These are phyloP conservation scores for Cotesia typhae DNA, from an alignment of 1,140 invertebrate genomes.

Conservation along the genomic window DNA sequence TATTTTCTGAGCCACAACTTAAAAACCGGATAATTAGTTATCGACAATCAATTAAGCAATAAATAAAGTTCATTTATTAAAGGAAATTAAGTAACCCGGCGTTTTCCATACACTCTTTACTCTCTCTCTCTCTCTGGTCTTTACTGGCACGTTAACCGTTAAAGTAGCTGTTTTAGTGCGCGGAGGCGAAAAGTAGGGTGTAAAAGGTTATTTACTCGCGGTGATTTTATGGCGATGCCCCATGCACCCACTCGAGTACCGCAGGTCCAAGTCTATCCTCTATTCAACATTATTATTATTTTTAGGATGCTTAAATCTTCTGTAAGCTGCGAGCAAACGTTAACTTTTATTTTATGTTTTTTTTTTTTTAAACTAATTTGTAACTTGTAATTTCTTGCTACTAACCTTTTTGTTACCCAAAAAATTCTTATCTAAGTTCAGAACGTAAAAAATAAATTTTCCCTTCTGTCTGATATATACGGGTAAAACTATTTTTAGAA, in stretches of 20 bases:
- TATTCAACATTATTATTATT: neutral
- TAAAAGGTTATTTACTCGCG: slow-evolving; percentile 38
- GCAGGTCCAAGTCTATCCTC: slow-evolving; percentile 14
- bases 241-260: slow-evolving; percentile 11
- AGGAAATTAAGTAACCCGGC: neutral
- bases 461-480: no score
- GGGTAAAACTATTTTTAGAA: no score
- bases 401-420: neutral
- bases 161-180: slow-evolving; percentile 31
- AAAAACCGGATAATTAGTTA: slow-evolving; percentile 41
- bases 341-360: no score
- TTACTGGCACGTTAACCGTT: slow-evolving; percentile 13
- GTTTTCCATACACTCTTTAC: neutral
- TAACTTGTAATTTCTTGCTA: neutral
- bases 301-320: neutral
- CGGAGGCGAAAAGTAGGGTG: slow-evolving; percentile 35
- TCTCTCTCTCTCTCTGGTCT: neutral
- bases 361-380: no score
- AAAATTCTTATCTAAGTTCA: neutral
- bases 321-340: no score
- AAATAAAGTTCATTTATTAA: slow-evolving; percentile 39
- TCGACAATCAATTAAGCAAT: slow-evolving; percentile 38
- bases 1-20: no score
- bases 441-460: no score
- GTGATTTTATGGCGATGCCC: slow-evolving; percentile 30